phyloP scores from a whole-genome alignment of 2,797 vertebrate genomes.

The Valencia hispanica region DNA sequence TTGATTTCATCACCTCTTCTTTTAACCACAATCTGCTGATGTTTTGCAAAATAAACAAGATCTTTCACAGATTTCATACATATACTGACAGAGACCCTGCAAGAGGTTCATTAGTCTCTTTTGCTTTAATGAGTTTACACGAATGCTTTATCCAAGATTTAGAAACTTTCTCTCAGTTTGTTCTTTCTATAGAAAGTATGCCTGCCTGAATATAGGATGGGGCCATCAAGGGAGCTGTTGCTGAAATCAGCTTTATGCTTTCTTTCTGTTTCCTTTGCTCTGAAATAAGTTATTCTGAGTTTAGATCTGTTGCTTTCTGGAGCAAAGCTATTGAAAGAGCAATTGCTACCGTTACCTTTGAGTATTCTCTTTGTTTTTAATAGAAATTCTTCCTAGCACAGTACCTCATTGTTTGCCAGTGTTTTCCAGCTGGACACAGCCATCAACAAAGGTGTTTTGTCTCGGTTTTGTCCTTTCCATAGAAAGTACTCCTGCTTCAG shows the following conservation, averaged over 20 bases:
- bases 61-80: conserved; percentile 1
- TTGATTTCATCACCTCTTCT: conserved; percentile 3
- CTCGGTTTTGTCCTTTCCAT: neutral
- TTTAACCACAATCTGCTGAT: neutral
- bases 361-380: neutral
- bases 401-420: neutral
- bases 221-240: neutral
- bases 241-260: neutral
- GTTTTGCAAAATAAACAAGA: conserved; percentile 5
- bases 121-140: neutral
- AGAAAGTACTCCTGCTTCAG: neutral
- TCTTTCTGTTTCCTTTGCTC: too few species aligned
- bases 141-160: neutral
- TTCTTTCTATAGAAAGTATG: neutral
- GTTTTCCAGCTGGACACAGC: neutral
- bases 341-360: neutral
- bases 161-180: neutral
- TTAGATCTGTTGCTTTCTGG: neutral
- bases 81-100: neutral
- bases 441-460: neutral
- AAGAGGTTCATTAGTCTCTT: neutral
- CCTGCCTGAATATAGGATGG: neutral
- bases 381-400: neutral
- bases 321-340: neutral
- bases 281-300: neutral